Conservation (phyloP, 2,888 invertebrate species). For the Acanthosoma haemorrhoidale region DNA sequence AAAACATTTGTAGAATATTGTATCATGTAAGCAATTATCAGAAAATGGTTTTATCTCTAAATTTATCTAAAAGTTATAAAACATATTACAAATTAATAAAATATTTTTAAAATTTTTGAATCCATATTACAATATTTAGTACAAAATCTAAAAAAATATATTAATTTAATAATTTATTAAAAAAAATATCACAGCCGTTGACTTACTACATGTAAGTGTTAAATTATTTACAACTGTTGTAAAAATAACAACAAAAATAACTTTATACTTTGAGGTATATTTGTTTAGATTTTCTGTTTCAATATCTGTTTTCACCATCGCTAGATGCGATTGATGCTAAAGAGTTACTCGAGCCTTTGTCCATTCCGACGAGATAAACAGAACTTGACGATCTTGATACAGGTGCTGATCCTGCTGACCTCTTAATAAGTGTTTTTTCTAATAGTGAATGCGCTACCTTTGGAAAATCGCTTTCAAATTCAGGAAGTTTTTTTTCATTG, state of each 20-base stretch:
- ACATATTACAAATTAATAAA: too few relatives aligned
- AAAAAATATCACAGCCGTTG: neutral
- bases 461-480: neutral
- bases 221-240: neutral
- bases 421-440: neutral
- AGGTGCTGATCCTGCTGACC: too few relatives aligned
- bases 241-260: neutral
- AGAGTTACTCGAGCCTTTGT: neutral
- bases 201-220: neutral
- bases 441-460: neutral
- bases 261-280: neutral
- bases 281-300: neutral
- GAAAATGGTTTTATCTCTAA: too few relatives aligned
- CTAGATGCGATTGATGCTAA: slow-evolving; percentile 2
- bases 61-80: too few relatives aligned
- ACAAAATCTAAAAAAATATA: too few relatives aligned
- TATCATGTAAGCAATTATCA: too few relatives aligned
- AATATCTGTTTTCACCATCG: neutral
- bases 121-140: too few relatives aligned
- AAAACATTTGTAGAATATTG: too few relatives aligned
- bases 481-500: neutral
- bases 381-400: neutral
- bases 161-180: neutral
- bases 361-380: neutral
- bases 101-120: too few relatives aligned